These are phyloP conservation scores for Prosopocoilus inquinatus DNA, from an alignment of 2,888 invertebrate species.

Conservation along the genomic window DNA sequence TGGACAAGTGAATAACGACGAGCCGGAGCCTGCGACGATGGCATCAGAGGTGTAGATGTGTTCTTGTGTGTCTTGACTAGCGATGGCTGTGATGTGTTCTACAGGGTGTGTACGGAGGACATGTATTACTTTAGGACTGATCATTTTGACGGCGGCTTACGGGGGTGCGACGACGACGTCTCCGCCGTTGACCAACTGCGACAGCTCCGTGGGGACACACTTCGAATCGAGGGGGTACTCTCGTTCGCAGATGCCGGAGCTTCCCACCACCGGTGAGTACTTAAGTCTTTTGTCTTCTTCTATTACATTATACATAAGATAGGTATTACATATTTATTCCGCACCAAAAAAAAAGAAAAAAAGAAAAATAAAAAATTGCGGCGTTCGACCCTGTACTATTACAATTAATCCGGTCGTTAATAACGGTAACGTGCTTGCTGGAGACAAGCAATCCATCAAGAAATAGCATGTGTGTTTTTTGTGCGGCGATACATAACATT, in stretches of 20 bases:
- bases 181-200: not conserved
- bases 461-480: not conserved
- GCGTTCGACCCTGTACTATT: not conserved
- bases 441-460: constrained; percentile 1
- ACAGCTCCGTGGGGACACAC: not conserved
- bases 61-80: not conserved
- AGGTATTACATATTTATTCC: not conserved
- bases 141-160: not conserved
- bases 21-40: not conserved
- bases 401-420: not conserved
- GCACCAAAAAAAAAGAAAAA: too few relatives aligned
- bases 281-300: not conserved
- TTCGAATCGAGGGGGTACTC: constrained; percentile 1
- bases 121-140: not conserved
- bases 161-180: not conserved
- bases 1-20: not conserved
- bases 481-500: too few relatives aligned
- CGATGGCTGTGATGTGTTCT: constrained; percentile 5
- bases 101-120: constrained; percentile 4
- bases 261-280: not conserved
- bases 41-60: constrained; percentile 1
- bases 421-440: not conserved
- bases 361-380: not conserved
- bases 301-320: not conserved
- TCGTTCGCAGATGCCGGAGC: not conserved